phyloP scores from a whole-genome alignment of 2,113 vertebrate species.

The Illadopsis cleaveri region DNA sequence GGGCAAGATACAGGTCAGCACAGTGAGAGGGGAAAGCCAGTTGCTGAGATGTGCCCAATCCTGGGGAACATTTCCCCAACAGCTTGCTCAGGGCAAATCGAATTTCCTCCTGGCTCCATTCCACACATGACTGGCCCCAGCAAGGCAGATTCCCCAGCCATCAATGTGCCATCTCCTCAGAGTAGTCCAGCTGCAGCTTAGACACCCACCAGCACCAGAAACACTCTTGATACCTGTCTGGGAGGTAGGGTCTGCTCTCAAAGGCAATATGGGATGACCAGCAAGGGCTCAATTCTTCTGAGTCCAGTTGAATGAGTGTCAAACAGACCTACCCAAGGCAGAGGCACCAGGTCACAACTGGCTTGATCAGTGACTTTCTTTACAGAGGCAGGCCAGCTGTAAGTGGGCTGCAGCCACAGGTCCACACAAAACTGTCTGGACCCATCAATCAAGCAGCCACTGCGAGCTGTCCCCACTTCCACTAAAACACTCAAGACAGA shows the following conservation, averaged over 20 bases:
- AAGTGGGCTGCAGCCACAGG: not conserved
- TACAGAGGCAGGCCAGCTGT: not conserved
- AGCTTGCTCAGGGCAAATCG: not conserved
- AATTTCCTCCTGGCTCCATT: not conserved
- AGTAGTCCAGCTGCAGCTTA: not conserved
- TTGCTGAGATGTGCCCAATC: not conserved
- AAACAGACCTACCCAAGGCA: not conserved
- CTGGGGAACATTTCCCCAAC: not conserved
- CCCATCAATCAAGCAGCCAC: not conserved
- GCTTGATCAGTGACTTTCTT: not conserved
- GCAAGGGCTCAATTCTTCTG: not conserved
- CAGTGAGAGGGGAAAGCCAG: not conserved
- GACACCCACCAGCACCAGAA: not conserved
- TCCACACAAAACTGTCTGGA: not conserved
- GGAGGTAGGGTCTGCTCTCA: not conserved
- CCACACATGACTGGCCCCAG: not conserved
- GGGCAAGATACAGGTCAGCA: not conserved
- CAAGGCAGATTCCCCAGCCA: not conserved
- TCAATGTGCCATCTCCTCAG: not conserved
- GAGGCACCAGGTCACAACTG: not conserved
- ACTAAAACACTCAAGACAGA: not conserved
- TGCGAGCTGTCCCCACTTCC: not conserved
- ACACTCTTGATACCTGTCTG: not conserved
- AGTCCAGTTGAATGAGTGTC: fast-evolving
- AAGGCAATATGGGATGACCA: not conserved